A percentile compares a stretch with the other conserved stretches of the same genome.
Conservation (phyloP, 1,140 invertebrate genomes). For the Chrysoperla carnea region DNA sequence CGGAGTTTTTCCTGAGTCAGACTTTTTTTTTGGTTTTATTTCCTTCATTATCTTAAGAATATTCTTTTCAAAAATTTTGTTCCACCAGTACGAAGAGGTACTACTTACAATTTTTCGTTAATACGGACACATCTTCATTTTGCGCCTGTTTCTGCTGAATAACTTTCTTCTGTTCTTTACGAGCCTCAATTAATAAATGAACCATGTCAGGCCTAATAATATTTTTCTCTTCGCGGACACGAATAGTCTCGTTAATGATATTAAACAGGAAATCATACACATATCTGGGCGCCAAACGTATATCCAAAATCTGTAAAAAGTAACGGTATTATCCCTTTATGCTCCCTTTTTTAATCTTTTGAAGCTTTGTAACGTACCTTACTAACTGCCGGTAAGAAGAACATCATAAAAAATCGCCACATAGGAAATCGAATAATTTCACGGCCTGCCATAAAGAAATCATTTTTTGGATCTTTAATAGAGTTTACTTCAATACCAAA, state of each 20-base stretch:
- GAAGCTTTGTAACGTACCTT: no score
- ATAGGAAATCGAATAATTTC: not conserved
- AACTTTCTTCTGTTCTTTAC: constrained; percentile 17
- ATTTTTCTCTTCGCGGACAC: constrained; percentile 14
- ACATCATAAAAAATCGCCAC: constrained; percentile 4
- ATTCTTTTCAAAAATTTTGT: no score
- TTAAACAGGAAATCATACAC: constrained; percentile 1
- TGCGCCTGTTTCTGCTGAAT: constrained; percentile 25
- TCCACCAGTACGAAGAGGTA: no score
- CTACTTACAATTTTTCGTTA: not conserved
- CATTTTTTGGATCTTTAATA: constrained; percentile 8
- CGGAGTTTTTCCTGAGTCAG: no score
- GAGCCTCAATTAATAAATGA: constrained; percentile 20
- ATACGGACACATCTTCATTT: not conserved
- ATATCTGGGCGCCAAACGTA: not conserved
- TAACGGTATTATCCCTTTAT: no score
- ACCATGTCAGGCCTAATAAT: constrained; percentile 21
- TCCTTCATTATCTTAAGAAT: no score
- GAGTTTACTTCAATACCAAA: constrained; percentile 30
- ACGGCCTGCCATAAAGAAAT: constrained; percentile 5
- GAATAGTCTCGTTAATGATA: constrained; percentile 12
- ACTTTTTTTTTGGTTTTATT: no score
- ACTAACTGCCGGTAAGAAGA: constrained; percentile 24
- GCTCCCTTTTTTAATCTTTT: no score
- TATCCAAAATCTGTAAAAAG: not conserved